Base-by-base conservation (phyloP, 2,113 vertebrate genomes). In the Brienomyrus brachyistius region DNA sequence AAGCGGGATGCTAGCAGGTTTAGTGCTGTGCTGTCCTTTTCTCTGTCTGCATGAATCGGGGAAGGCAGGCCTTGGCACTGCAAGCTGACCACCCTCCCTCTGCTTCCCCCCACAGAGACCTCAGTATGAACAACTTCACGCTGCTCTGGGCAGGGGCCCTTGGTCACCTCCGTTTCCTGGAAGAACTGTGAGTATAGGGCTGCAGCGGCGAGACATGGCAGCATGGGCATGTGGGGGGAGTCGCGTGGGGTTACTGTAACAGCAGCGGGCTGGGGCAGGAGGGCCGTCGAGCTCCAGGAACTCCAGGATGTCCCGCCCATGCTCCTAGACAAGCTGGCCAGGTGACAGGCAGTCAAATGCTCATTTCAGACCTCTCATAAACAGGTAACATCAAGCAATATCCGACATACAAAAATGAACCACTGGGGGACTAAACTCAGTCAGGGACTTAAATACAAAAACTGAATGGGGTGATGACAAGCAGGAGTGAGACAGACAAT, bases 91-190 rank as follows among this genome's bases (percentile, higher is more conserved):
- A 87, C 47, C 86, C 92, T 95, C 5, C 52, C 47, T 89, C 82
- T 90, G 0, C 91, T 2, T 0, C 94, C 92, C 92, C 93, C 93
- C 92, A 91, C 95, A 98, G 98, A 80, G 98, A 98, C 94, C 97
- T 99, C 94, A 99, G 98, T 91, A 99, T 98, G 98, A 99, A 99
- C 95, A 98, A 98, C 95, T 96, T 99, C 91, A 97, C 96, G 52
- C 94, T 94, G 92, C 92, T 98, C 92, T 91, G 96, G 91, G 93
- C 92, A 23, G 95, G 94, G 88, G 94, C 95, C n/a, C 94, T 97
- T 91, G 94, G 95, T 93, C 95, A 94, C 82, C 96, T 98, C 70
- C 96, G 96, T 93, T 97, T 98, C 95, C 96, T 99, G 90, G 97
- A 98, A 95, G 98, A 99, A 94, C 93, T 99, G 98, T 99, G 94